Base-by-base conservation (phyloP, 2,888 invertebrate genomes). In the Carterocephalus palaemon region DNA sequence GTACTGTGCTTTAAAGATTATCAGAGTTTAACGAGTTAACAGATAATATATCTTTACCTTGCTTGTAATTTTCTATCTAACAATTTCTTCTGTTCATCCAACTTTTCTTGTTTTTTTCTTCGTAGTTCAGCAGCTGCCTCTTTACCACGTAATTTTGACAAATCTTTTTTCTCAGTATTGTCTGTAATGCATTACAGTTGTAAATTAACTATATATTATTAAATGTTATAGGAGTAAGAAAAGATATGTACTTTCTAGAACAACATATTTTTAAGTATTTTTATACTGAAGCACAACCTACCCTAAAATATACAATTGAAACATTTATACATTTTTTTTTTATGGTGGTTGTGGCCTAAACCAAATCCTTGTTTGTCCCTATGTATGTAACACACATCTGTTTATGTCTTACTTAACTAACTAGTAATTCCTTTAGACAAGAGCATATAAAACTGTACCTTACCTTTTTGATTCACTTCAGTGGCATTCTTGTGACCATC, bases 21-120 rank as follows among this genome's bases (percentile, higher is more conserved):
- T 6, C 19, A 6, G 19, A 19, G 19, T 4, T 19, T 19, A 19
- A 4, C 4, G 3, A 19, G 6, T 19, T 19, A 4, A 19, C 6
- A 4, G 19, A 4, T 6, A 19, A 23, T 23, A n/a, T 23, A 24
- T 15, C 24, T 26, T 22, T 50, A 83, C 85, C 86, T 76, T 16
- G 86, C 86, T 48, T 73, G 75, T 40, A 83, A 54, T 67, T 80
- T 85, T 56, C 85, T 70, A 32, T 85, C 81, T 19, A 86, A 53
- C 28, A 70, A 37, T 58, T 75, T 78, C 49, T 82, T 83, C 49
- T 78, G 75, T 55, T 73, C 64, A 62, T 86, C 75, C 50, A 85
- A 60, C 53, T 74, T 72, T 49, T 75, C 70, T 58, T 86, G 86
- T 49, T 70, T 80, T 51, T 60, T 70, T 48, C 56, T 72, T 48